Conservation (phyloP, 2,113 vertebrate species). For the Recurvirostra avosetta region DNA sequence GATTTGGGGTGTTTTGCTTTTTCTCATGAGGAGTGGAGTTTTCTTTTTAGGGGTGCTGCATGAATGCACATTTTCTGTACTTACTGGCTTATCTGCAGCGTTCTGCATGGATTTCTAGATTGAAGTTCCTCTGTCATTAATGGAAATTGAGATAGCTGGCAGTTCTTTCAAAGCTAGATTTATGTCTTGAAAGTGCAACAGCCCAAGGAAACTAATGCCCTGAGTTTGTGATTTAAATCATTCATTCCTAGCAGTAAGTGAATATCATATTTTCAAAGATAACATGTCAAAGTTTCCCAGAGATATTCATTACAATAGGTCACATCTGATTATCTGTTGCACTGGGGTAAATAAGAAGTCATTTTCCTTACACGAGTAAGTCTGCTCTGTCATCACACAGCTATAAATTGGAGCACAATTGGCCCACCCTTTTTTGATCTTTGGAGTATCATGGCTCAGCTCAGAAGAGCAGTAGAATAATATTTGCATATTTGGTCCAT, state of each 20-base stretch:
- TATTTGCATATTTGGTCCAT: constrained; percentile 18
- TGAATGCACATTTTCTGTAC: background rate
- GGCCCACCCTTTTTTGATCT: background rate
- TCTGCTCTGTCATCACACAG: background rate
- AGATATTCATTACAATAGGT: constrained; percentile 11
- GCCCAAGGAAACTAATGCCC: background rate
- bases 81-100: background rate
- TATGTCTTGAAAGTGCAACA: background rate
- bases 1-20: background rate
- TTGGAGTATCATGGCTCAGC: background rate
- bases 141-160: background rate
- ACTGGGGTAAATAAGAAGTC: background rate
- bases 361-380: background rate
- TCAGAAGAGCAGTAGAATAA: background rate
- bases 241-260: background rate
- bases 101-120: background rate
- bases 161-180: background rate
- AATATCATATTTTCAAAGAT: constrained; percentile 25
- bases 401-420: background rate
- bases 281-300: background rate
- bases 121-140: background rate
- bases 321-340: background rate
- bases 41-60: background rate
- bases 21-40: background rate
- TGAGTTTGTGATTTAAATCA: background rate